Evolutionary conservation across 2,797 vertebrate species (phyloP).

Genomic region (Pachyuromys duprasi): DNA sequence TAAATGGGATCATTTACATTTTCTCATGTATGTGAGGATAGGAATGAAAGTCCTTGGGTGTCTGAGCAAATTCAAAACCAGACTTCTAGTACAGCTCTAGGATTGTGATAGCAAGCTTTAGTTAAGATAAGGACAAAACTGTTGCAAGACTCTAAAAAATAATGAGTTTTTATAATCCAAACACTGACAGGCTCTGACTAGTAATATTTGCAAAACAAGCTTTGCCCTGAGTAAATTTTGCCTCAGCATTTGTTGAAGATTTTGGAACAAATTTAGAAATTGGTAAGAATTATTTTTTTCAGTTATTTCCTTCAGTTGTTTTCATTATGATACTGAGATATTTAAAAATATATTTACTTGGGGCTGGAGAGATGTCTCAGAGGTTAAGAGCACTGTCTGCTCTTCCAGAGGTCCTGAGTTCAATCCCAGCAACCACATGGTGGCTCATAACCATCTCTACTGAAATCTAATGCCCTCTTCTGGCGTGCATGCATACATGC

Average conservation of each 20-base stretch:
- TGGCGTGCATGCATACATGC: too few relatives aligned
- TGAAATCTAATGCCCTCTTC: too few relatives aligned
- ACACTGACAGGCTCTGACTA: conserved; percentile 85
- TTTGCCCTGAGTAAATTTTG: conserved; percentile 83
- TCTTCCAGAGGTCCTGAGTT: too few relatives aligned
- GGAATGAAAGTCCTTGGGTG: conserved; percentile 62
- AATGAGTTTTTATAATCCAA: conserved; percentile 81
- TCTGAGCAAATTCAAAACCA: conserved; percentile 63
- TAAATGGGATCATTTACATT: conserved; percentile 24
- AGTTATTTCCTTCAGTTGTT: conserved; percentile 79
- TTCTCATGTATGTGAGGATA: conserved; percentile 1
- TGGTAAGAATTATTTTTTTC: conserved; percentile 75
- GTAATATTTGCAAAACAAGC: conserved; percentile 86
- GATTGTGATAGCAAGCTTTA: conserved; percentile 78
- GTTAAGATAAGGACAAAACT: conserved; percentile 76
- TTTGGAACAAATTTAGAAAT: conserved; percentile 82
- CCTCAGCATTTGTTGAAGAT: conserved; percentile 80
- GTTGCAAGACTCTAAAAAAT: conserved; percentile 82
- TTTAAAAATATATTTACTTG: not conserved
- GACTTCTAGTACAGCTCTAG: conserved; percentile 64
- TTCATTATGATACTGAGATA: conserved; percentile 76
- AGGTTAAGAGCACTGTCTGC: too few relatives aligned
- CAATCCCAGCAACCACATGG: too few relatives aligned
- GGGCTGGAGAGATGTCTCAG: too few relatives aligned
- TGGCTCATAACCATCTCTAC: too few relatives aligned